Evolutionary conservation across 2,113 vertebrate species (phyloP).

Genomic region (Piaya cayana): DNA sequence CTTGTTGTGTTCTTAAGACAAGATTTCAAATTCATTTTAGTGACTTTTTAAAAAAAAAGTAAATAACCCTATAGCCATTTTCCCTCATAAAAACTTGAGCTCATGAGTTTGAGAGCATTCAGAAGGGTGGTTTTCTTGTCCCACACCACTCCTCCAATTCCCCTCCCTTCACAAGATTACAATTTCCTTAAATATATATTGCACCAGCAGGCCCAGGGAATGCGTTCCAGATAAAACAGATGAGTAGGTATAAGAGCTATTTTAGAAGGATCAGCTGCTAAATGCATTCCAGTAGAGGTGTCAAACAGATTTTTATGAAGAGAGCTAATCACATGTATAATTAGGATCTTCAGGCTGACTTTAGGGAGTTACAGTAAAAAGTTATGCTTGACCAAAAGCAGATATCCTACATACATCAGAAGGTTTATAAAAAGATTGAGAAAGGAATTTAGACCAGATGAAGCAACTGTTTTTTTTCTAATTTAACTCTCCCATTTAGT

Average conservation of each 20-base stretch:
- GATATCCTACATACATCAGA: conserved; percentile 6
- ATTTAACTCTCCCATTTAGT: neutral
- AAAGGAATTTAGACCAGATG: conserved; percentile 44
- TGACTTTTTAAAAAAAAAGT: neutral
- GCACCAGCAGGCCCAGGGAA: neutral
- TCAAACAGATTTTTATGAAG: conserved; percentile 23
- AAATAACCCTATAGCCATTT: neutral
- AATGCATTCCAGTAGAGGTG: conserved; percentile 41
- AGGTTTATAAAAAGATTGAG: conserved; percentile 19
- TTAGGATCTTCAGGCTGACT: conserved; percentile 5
- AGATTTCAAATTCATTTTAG: neutral
- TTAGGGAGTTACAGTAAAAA: neutral
- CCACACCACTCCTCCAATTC: neutral
- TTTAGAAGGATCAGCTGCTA: conserved; percentile 21
- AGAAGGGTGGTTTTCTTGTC: neutral
- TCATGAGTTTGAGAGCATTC: neutral
- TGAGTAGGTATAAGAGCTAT: neutral
- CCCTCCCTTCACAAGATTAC: neutral
- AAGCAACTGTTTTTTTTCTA: neutral
- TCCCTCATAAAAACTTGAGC: neutral
- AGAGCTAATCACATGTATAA: conserved; percentile 27
- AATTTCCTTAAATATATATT: conserved; percentile 26
- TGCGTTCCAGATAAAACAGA: conserved; percentile 14
- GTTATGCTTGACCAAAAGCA: conserved; percentile 40
- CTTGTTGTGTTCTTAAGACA: neutral